phyloP scores from a whole-genome alignment of 1,140 invertebrate genomes.

The Elymnias hypermnestra region DNA sequence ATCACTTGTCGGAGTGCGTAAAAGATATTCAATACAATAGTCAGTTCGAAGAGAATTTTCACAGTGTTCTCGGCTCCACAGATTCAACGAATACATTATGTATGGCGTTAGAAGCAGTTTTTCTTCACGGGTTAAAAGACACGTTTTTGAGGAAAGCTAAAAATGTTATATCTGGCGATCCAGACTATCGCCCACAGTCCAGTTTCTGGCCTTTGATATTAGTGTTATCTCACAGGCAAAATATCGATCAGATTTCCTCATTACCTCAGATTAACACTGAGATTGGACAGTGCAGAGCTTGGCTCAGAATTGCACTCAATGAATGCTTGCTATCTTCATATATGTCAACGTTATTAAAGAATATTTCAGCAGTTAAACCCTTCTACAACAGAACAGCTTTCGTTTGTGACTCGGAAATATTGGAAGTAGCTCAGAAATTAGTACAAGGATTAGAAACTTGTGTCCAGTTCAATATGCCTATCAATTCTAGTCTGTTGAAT shows the following conservation, averaged over 20 bases:
- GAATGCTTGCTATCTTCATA: slow-evolving; percentile 92
- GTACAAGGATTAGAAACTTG: slow-evolving; percentile 87
- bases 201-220: slow-evolving; percentile 93
- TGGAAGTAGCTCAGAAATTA: slow-evolving; percentile 85
- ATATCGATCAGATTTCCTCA: slow-evolving; percentile 85
- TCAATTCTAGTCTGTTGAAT: slow-evolving; percentile 93
- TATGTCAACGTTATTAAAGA: slow-evolving; percentile 80
- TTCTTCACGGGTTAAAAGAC: slow-evolving; percentile 93
- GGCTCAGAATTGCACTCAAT: slow-evolving; percentile 92
- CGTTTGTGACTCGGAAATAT: slow-evolving; percentile 85
- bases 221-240: slow-evolving; percentile 90
- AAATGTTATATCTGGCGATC: slow-evolving; percentile 82
- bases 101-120: slow-evolving; percentile 88
- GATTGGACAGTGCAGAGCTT: slow-evolving; percentile 92
- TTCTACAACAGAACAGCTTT: slow-evolving; percentile 89
- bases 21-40: slow-evolving; percentile 84
- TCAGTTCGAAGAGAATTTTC: slow-evolving; percentile 75
- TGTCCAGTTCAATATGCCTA: slow-evolving; percentile 87
- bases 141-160: slow-evolving; percentile 88
- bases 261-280: slow-evolving; percentile 90
- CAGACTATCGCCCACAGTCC: slow-evolving; percentile 86
- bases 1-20: slow-evolving; percentile 82
- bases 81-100: slow-evolving; percentile 86
- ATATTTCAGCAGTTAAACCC: slow-evolving; percentile 79
- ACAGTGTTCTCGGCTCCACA: slow-evolving; percentile 76